Evolutionary conservation across 1,140 invertebrate species (phyloP), one percentile per base, ranked within the genome.

Genomic region (Saxidomus purpurata): DNA sequence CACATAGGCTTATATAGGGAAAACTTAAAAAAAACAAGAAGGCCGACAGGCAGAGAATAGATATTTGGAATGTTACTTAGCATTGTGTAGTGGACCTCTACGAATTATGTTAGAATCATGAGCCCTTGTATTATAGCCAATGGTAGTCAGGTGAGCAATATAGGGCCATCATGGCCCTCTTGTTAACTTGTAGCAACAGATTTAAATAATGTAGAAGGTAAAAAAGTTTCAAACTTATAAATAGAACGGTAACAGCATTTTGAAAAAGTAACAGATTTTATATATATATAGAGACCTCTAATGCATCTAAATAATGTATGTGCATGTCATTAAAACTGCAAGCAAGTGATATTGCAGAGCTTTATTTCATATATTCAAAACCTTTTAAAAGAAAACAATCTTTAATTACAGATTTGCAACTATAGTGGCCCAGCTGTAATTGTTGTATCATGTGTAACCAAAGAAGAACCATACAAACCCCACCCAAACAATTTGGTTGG

Each of bases 401-500:
- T n/a, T n/a, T n/a, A n/a, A n/a, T 61, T 61, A n/a, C 96, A 99
- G 97, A 97, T 99, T 76, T 92, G 94, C 79, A 94, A 95, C 90
- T 98, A 98, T 95, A 97, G 97, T 91, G 98, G 98, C n/a, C 38
- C 97, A 97, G 83, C 94, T 98, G 49, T 97, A n/a, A n/a, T 99
- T 11, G 98, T 99, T 17, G 98, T 99, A 0, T 99, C 98, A 0
- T 99, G 98, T 96, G 98, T 99, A 19, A 99, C 98, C 22, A 98
- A 98, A 95, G 98, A 99, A 69, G 90, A 93, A 93, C 95, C 96
- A 1, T 98, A 98, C 95, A 93, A 94, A 69, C 98, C 98, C 94
- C 99, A 99, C 96, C 99, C 99, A 0, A 98, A 99, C 96, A 99
- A 99, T 96, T 96, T 99, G 55, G 99, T 99, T 8, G 98, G 99